Conservation (phyloP, 92 coral and sea anemone genomes). For the Epizoanthus rinbou region DNA sequence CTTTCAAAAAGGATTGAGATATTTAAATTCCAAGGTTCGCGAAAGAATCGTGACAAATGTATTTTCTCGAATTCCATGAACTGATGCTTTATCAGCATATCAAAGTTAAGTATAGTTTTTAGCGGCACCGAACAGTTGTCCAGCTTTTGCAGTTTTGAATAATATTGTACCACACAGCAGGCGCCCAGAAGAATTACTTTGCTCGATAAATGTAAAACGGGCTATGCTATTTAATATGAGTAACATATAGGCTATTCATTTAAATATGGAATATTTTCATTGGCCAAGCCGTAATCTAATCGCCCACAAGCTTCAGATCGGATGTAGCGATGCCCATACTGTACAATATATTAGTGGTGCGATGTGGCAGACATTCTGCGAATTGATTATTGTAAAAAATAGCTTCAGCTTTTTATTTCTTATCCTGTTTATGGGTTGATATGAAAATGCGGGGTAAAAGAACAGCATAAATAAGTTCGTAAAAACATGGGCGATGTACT, state of each 20-base stretch:
- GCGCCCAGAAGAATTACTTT: slow-evolving; percentile 26
- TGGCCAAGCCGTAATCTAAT: slow-evolving; percentile 29
- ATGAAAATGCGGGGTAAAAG: background rate
- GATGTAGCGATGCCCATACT: slow-evolving; percentile 11
- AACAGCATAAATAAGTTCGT: too few relatives aligned
- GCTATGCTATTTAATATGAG: slow-evolving; percentile 13
- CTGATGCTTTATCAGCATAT: too few relatives aligned
- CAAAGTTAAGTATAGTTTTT: slow-evolving; percentile 6
- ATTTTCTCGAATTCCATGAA: too few relatives aligned
- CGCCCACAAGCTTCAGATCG: slow-evolving; percentile 36
- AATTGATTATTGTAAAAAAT: background rate
- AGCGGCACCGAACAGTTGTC: slow-evolving; percentile 20
- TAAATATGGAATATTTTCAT: slow-evolving; percentile 24
- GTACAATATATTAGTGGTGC: slow-evolving; percentile 1
- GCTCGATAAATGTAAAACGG: slow-evolving; percentile 25
- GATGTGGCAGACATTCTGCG: slow-evolving; percentile 12
- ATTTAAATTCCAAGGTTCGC: too few relatives aligned
- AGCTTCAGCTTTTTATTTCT: background rate
- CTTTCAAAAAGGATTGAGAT: too few relatives aligned
- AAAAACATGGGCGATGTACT: too few relatives aligned
- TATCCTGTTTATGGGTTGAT: background rate
- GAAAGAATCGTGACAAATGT: too few relatives aligned
- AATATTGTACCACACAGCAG: slow-evolving; percentile 22
- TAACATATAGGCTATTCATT: slow-evolving; percentile 28
- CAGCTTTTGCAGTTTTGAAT: slow-evolving; percentile 19